Evolutionary conservation across 2,888 invertebrate species (phyloP), one percentile per base, ranked within the genome.

Genomic region (Myathropa florea): DNA sequence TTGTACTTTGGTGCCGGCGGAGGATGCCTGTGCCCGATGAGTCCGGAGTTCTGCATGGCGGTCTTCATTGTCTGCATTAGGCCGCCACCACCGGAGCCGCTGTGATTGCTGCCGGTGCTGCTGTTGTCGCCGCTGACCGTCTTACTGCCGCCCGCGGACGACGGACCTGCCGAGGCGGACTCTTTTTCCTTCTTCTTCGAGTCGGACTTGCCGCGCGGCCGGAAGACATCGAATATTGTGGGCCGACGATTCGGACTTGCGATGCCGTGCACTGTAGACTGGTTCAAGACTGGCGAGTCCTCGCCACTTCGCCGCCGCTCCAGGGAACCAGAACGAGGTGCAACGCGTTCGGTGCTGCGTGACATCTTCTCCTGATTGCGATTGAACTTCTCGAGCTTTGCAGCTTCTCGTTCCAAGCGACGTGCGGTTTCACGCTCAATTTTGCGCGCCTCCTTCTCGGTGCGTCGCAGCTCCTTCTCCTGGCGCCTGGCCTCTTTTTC

Each of bases 51-150:
- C 88, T 97, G 96, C 91, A 97, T 95, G 57, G 96, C 97, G 90
- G 95, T 95, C 92, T 95, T 97, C 95, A 98, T 96, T 91, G 97
- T 97, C 88, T 97, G 95, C 94, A 98, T 97, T 90, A 98, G 95
- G 83, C 92, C 91, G 23, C 90, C 89, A 73, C 89, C 83, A 23
- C 89, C 90, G 0, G 91, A 91, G 59, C 91, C 90, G 83, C 90
- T 89, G 84, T 90, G 89, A 81, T 89, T 89, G 82, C 91, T 91
- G 80, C 92, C 91, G 71, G 91, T 91, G 88, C 92, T 91, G 80
- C 91, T 92, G 89, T 89, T 90, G 63, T 90, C 90, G 39, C 89
- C 73, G 88, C 89, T 82, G 33, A 88, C 82, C 39, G 89, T 88
- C 55, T 87, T 78, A 24, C 81, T 80, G 9, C 90, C 89, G n/a